Base-by-base conservation (phyloP, 2,888 invertebrate genomes). In the Copidosoma aretas region DNA sequence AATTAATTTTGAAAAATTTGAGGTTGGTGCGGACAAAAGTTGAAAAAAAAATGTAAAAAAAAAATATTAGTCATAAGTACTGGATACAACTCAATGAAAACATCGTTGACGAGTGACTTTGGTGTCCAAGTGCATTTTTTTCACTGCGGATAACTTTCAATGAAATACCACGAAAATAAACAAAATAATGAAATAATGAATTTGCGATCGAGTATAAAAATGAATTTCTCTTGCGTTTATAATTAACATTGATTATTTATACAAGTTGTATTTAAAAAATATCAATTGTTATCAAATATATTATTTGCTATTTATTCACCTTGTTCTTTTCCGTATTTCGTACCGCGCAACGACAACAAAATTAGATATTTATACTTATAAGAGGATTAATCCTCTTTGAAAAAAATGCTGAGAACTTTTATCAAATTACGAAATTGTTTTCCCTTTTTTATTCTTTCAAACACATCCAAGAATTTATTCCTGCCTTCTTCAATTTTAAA, bases 241-340 rank as follows among this genome's bases (percentile, higher is more conserved):
- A 49, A 41, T 60, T 43, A 60, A 52, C 59, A 49, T 60, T 60
- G 41, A 68, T 56, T 62, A 69, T 69, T 65, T 64, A 69, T 69
- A 64, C 32, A 56, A 41, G 56, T 68, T 64, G 60, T 68, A 68
- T 64, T 68, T 68, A 64, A 68, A 64, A 5, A 49, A 65, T 68
- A 57, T 61, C 24, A 46, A 68, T 64, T 68, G 68, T 68, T 68
- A 63, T 64, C 24, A 60, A 60, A 68, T 15, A 43, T 64, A 64
- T 49, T 63, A 32, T 32, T 32, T 32, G 8, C 32, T 32, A 32
- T 32, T 32, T 32, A n/a, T n/a, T n/a, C n/a, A n/a, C n/a, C n/a
- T 32, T 32, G 8, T 32, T 32, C 32, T 8, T 8, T 32, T 32
- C 4, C 32, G 32, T n/a, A n/a, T n/a, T n/a, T n/a, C n/a, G n/a